Base-by-base conservation (phyloP, 2,888 invertebrate species). In the Lycocerus yunnanus region DNA sequence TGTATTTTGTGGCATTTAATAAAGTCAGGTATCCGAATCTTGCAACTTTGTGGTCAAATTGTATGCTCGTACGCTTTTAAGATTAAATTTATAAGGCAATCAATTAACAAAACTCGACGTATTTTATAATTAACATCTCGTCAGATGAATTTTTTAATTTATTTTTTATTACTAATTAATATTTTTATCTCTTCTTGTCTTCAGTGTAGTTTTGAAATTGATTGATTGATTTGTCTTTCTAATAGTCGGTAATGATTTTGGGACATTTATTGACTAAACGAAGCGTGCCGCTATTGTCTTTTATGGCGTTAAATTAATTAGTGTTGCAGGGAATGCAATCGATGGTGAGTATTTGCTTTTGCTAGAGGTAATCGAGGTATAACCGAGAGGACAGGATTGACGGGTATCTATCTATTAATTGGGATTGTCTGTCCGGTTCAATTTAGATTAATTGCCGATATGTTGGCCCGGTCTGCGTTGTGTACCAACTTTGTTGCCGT, bases 401-500 rank as follows among this genome's bases (percentile, higher is more conserved):
- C 73, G 76, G 70, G 74, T 63, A 72, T 76, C 76, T 68, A 82
- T 84, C 83, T 84, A 84, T 84, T 84, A 84, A 84, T 84, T 84
- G 83, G 84, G 83, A 83, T 84, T 83, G 83, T 84, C 83, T 84
- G 84, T 83, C 84, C 79, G 81, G 82, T 82, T 85, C 84, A 84
- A 85, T 85, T 85, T 85, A 85, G 85, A 85, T 85, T 85, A 85
- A 85, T 85, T 84, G 84, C 83, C 83, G 85, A 85, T 85, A 84
- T 83, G 81, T 82, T 76, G 72, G 76, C 74, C 76, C 75, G 73
- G 73, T 74, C 75, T 77, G 72, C 75, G 73, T 70, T 73, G 43
- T 43, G n/a, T 43, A 75, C 75, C 72, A 69, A 76, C 73, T 68
- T 71, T 27, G 58, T 68, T 73, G 71, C 76, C 76, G 76, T 76